phyloP scores from a whole-genome alignment of 2,888 invertebrate genomes.

The Cheilosia vernalis region DNA sequence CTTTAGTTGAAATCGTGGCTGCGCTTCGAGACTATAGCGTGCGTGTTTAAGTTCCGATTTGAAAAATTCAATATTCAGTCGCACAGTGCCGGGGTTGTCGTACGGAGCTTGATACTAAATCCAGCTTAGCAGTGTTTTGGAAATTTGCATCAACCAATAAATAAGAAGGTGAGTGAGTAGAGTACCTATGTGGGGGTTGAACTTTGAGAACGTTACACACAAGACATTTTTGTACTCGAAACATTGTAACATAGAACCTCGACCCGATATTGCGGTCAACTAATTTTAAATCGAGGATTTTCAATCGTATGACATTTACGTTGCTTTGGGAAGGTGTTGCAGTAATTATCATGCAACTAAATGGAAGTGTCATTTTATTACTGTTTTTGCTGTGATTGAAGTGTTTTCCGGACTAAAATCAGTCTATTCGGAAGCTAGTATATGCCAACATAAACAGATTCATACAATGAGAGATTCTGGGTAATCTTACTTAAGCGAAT shows the following conservation, averaged over 20 bases:
- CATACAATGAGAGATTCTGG: no score
- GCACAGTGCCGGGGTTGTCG: conserved; percentile 25
- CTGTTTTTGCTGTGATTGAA: not conserved
- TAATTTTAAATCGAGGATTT: not conserved
- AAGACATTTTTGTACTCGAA: not conserved
- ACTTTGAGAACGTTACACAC: not conserved
- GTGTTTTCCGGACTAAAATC: not conserved
- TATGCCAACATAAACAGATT: no score
- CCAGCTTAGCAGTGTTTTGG: not conserved
- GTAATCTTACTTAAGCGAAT: no score
- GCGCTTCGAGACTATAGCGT: conserved; percentile 57
- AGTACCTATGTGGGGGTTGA: not conserved
- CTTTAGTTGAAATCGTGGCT: conserved; percentile 62
- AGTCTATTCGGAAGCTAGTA: not conserved
- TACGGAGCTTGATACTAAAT: not conserved
- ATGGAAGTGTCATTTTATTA: conserved; percentile 11
- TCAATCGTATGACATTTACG: conserved; percentile 36
- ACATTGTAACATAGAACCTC: not conserved
- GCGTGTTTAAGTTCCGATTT: conserved; percentile 41
- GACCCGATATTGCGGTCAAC: conserved; percentile 10
- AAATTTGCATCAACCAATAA: conserved; percentile 26
- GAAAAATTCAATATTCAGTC: conserved; percentile 19
- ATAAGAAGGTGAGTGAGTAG: conserved; percentile 24
- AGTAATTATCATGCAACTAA: not conserved
- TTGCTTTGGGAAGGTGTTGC: conserved; percentile 10